Evolutionary conservation across 2,888 invertebrate species (phyloP), one percentile per base, ranked within the genome.

Genomic region (Magallana nippona): DNA sequence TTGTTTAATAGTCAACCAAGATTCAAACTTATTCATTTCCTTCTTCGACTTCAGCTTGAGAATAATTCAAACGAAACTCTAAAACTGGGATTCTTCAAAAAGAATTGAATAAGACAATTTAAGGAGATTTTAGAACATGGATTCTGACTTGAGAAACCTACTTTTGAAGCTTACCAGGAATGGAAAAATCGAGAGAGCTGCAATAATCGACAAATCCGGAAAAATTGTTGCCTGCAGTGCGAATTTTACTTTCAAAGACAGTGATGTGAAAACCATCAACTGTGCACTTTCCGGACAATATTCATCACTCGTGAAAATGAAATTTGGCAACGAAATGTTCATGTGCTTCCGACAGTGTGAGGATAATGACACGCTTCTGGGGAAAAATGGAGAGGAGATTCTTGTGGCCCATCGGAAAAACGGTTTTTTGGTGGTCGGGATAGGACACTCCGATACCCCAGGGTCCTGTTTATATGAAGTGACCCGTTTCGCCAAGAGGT

Each of bases 381-480:
- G 90, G 17, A 87, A 86, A 44, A 84, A 89, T 3, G 90, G 88
- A 0, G 87, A 89, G 15, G 84, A 88, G n/a, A 84, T 91, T 19
- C 71, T 91, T n/a, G 89, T 89, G 55, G 86, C 86, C 15, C 87
- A 88, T 78, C 88, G 84, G 19, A 85, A 87, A 60, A 81, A 85
- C 13, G 86, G 87, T 1, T 89, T 87, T 63, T 82, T 90, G 2
- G 86, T 90, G 10, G 85, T 91, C 0, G 90, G 89, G 11, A 77
- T 90, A 10, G 86, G 90, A 0, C 83, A 88, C 56, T 84, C 89
- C 10, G 87, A 88, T 27, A 88, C 89, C 0, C 91, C 91, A 0
- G 91, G 91, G 0, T 91, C 91, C 10, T 89, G 90, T 57, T 85
- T 91, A 13, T 91, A 89, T 78, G 91, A 91, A 84, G 88, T 91